These are phyloP conservation scores for Craniophora ligustri DNA, from an alignment of 2,888 invertebrate species.

Conservation along the genomic window DNA sequence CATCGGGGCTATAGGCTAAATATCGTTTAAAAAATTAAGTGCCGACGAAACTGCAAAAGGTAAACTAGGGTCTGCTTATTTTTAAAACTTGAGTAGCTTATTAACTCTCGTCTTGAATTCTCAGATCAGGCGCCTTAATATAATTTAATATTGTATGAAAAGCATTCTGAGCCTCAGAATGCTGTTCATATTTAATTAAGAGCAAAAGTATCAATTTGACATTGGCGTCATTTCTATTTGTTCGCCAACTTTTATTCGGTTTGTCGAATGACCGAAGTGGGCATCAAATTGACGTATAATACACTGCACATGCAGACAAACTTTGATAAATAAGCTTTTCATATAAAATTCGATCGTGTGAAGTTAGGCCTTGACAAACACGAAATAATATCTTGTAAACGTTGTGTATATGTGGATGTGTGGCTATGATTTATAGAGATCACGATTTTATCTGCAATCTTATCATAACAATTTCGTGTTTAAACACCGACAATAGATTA, in stretches of 20 bases:
- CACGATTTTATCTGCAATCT: slow-evolving; percentile 10
- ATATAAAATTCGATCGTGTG: slow-evolving; percentile 7
- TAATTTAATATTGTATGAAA: neutral
- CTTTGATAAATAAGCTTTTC: neutral
- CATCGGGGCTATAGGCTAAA: too few relatives aligned
- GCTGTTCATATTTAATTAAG: neutral
- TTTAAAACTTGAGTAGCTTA: neutral
- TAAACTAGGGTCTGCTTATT: neutral
- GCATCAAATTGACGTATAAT: neutral
- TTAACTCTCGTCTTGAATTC: neutral
- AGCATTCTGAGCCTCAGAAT: neutral
- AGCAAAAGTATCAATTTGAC: slow-evolving; percentile 5
- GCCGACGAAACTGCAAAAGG: too few relatives aligned
- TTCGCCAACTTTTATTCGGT: neutral
- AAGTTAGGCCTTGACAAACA: neutral
- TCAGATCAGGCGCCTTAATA: neutral
- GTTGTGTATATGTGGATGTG: slow-evolving; percentile 10
- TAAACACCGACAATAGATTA: slow-evolving; percentile 26
- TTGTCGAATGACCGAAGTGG: neutral
- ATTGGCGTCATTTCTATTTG: neutral
- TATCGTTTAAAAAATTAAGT: too few relatives aligned
- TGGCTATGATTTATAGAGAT: slow-evolving; percentile 22
- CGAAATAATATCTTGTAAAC: neutral
- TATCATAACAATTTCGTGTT: slow-evolving; percentile 19
- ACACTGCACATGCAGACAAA: too few relatives aligned